A percentile compares a stretch with the other conserved stretches of the same genome.
Conservation (phyloP, 35 echinoderm and acorn worm species). For the Holothuria glaberrima region DNA sequence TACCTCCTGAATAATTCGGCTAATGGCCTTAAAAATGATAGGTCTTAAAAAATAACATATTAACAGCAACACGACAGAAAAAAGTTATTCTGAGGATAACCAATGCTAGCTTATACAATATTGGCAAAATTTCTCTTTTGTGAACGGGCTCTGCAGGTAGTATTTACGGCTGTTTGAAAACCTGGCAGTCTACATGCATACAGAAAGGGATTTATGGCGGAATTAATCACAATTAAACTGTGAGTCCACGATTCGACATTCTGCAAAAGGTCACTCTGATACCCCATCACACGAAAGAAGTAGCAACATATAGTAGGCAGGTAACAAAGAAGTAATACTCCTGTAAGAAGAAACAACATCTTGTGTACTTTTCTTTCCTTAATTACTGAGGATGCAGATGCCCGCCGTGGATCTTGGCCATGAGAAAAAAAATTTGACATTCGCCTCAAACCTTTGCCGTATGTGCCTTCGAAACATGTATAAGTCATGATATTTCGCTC, state of each 20-base stretch:
- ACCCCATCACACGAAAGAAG: not conserved
- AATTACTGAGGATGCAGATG: not conserved
- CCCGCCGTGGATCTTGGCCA: not conserved
- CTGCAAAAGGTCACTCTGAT: not conserved
- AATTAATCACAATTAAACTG: not conserved
- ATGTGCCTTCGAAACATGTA: too few relatives aligned
- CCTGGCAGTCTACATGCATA: not conserved
- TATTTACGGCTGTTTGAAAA: not conserved
- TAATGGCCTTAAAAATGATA: too few relatives aligned
- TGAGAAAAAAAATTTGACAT: too few relatives aligned
- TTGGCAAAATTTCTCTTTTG: not conserved
- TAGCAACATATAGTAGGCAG: not conserved
- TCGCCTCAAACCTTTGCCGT: too few relatives aligned
- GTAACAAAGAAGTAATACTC: not conserved
- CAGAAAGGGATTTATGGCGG: slow-evolving; percentile 9
- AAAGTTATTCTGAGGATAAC: not conserved
- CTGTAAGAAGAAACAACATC: not conserved
- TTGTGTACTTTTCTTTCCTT: slow-evolving; percentile 12
- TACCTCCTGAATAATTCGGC: too few relatives aligned
- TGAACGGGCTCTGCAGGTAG: not conserved
- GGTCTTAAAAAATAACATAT: too few relatives aligned
- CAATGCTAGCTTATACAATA: not conserved
- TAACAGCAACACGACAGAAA: too few relatives aligned
- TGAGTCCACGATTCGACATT: not conserved
- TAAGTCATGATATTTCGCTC: too few relatives aligned